Evolutionary conservation across 2,113 vertebrate genomes (phyloP).

Genomic region (Thalassarche chlororhynchos): DNA sequence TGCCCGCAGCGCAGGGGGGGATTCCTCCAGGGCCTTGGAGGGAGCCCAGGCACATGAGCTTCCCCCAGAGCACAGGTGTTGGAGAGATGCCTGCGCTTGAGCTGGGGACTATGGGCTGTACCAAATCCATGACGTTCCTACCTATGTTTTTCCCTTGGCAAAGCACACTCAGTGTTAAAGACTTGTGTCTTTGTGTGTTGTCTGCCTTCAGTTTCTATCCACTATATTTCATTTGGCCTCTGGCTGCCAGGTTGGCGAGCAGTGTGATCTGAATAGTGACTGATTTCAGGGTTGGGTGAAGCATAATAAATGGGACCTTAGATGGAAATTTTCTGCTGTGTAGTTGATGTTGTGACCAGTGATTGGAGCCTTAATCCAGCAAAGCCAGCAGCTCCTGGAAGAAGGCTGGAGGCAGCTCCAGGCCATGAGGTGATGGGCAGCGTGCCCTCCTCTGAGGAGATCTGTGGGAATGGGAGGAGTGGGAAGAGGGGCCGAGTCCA

Average conservation of each 20-base stretch:
- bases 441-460: not conserved
- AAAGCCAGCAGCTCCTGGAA: not conserved
- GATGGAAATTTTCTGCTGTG: not conserved
- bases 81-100: not conserved
- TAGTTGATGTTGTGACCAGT: not conserved
- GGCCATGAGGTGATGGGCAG: not conserved
- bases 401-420: not conserved
- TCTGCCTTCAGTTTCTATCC: not conserved
- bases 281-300: not conserved
- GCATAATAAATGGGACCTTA: not conserved
- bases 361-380: not conserved
- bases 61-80: not conserved
- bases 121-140: not conserved
- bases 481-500: not conserved
- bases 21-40: not conserved
- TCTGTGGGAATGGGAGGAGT: not conserved
- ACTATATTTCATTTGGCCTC: not conserved
- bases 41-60: not conserved
- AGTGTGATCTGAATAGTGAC: not conserved
- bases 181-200: not conserved
- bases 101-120: not conserved
- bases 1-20: accelerated
- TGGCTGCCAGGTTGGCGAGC: not conserved
- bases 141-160: not conserved
- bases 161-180: not conserved